Conservation (phyloP, 2,113 vertebrate genomes). For the Falco punctatus region DNA sequence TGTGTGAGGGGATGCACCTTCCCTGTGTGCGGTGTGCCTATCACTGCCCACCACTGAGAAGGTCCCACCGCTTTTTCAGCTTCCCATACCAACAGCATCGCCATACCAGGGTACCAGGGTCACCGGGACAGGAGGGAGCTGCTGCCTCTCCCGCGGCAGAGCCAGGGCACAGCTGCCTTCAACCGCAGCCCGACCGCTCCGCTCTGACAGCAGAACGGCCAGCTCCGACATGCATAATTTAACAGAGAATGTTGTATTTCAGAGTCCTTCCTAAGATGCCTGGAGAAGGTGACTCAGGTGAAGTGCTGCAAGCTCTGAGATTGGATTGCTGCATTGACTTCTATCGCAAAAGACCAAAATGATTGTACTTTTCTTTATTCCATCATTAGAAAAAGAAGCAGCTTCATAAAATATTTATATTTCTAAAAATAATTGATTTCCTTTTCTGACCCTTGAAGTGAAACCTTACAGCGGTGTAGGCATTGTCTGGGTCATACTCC, state of each 20-base stretch:
- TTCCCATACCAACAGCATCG: accelerated
- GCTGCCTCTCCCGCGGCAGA: not conserved
- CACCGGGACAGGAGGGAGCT: not conserved
- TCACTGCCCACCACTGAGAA: accelerated
- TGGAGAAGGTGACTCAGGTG: not conserved
- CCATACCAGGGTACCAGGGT: accelerated
- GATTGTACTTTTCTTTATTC: not conserved
- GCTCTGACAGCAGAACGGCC: not conserved
- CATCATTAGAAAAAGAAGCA: not conserved
- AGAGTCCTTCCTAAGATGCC: not conserved
- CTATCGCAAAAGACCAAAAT: not conserved
- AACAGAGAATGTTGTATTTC: not conserved
- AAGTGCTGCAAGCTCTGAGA: not conserved
- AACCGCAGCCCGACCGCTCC: accelerated
- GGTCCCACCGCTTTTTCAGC: accelerated
- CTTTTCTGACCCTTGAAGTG: slow-evolving; percentile 22
- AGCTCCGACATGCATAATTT: not conserved
- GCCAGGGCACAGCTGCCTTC: not conserved
- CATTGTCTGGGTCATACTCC: not conserved
- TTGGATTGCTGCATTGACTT: not conserved
- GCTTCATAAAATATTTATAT: slow-evolving; percentile 44
- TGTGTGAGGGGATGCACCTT: accelerated
- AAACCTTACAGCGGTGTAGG: not conserved
- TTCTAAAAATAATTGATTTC: slow-evolving; percentile 35
- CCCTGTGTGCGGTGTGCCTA: accelerated